Conservation (phyloP, 1,140 invertebrate species). For the Archivesica marissinica region DNA sequence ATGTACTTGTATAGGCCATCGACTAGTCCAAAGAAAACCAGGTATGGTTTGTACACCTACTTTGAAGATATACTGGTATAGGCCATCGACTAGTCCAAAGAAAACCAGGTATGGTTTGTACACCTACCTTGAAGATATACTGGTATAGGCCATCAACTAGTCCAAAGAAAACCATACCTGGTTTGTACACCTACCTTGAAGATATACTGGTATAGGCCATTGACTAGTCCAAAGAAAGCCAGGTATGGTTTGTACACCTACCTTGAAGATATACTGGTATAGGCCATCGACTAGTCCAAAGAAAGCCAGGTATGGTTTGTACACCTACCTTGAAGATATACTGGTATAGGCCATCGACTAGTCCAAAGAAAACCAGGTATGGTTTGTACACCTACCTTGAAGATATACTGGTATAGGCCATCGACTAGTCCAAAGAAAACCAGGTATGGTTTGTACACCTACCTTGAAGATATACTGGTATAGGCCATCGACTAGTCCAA, state of each 20-base stretch:
- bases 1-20: constrained; percentile 91
- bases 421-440: constrained; percentile 4
- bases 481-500: no score
- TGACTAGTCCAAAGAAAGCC: no score
- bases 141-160: no score
- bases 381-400: constrained; percentile 92
- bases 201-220: no score
- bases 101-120: constrained; percentile 95
- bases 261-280: constrained; percentile 91
- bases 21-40: constrained; percentile 93
- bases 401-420: constrained; percentile 8
- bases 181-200: no score
- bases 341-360: constrained; percentile 91
- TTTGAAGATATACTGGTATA: constrained; percentile 91
- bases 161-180: no score
- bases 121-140: no score
- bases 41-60: constrained; percentile 92
- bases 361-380: constrained; percentile 92
- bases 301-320: constrained; percentile 94
- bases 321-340: constrained; percentile 91
- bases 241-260: no score
- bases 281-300: constrained; percentile 92
- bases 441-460: not conserved
- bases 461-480: no score
- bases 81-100: constrained; percentile 91